Conservation (phyloP, 2,888 invertebrate genomes). For the Drosophila atripex region DNA sequence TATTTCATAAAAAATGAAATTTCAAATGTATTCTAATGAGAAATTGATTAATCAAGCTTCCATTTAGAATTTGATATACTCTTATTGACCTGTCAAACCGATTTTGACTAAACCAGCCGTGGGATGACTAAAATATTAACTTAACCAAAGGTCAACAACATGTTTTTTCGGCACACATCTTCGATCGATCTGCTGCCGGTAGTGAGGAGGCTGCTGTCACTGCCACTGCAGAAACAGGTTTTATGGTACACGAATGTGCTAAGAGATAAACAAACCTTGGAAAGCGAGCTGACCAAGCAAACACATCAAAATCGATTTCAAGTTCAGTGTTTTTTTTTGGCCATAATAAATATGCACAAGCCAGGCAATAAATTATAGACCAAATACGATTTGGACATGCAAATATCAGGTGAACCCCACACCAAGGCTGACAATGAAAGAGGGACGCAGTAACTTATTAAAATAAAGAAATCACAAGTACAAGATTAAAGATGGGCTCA, state of each 20-base stretch:
- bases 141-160: constrained; percentile 49
- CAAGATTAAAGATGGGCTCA: background rate
- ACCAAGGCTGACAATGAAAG: constrained; percentile 45
- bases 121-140: constrained; percentile 30
- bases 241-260: constrained; percentile 45
- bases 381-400: constrained; percentile 48
- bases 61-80: background rate
- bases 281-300: constrained; percentile 47
- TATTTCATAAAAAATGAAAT: background rate
- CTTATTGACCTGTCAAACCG: background rate
- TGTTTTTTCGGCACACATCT: constrained; percentile 42
- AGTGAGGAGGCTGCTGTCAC: constrained; percentile 13
- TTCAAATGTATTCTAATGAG: too few species aligned
- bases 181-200: constrained; percentile 33
- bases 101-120: background rate
- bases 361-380: constrained; percentile 53
- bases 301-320: constrained; percentile 69
- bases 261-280: constrained; percentile 75
- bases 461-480: background rate
- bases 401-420: constrained; percentile 31
- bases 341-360: constrained; percentile 53
- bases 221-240: constrained; percentile 62
- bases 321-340: constrained; percentile 64
- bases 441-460: constrained; percentile 1
- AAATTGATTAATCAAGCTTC: background rate